Conservation (phyloP, 2,797 vertebrate species). For the Falco columbarius region DNA sequence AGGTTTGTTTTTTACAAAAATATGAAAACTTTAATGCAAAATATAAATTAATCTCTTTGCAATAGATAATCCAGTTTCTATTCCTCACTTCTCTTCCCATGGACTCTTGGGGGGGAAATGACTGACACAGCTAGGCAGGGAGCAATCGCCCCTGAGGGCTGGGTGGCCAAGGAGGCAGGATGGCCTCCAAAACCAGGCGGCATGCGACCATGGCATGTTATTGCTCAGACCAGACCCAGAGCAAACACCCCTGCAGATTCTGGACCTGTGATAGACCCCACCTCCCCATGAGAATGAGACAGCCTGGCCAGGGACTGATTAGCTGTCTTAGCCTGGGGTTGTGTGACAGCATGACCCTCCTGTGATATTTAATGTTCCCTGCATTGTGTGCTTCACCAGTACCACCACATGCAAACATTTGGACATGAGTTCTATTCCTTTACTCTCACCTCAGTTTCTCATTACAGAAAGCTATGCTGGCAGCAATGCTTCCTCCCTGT, state of each 20-base stretch:
- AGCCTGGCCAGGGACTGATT: neutral
- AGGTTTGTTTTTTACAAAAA: neutral
- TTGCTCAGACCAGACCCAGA: neutral
- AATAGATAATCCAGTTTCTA: neutral
- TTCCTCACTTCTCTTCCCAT: neutral
- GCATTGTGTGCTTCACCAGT: neutral
- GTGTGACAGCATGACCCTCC: neutral
- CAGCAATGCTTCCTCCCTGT: neutral
- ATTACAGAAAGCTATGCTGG: neutral
- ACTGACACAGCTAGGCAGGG: rapidly evolving
- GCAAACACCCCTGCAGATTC: neutral
- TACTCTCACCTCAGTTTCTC: neutral
- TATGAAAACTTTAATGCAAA: neutral
- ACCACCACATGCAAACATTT: neutral
- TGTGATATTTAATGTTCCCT: neutral
- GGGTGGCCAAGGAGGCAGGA: neutral
- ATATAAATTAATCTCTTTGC: neutral
- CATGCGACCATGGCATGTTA: rapidly evolving
- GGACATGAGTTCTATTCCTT: neutral
- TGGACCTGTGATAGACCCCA: neutral
- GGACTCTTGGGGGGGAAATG: neutral
- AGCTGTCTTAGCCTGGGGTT: neutral
- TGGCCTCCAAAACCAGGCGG: neutral
- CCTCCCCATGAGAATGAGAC: neutral
- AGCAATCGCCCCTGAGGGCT: neutral